Evolutionary conservation across 2,888 invertebrate genomes (phyloP).

Genomic region (Eucera pruinosa): DNA sequence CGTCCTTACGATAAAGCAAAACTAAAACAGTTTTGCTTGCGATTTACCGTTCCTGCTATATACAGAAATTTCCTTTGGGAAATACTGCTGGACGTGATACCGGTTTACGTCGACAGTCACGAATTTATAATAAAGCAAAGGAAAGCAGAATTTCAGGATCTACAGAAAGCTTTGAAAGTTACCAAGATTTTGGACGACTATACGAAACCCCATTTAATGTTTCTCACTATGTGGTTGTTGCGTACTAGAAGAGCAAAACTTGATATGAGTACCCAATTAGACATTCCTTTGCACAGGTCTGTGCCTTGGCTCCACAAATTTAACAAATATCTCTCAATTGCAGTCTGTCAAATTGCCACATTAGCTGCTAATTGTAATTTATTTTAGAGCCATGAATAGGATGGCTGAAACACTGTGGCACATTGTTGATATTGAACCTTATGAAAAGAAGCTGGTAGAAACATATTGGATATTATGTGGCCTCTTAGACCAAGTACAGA

Average conservation of each 20-base stretch:
- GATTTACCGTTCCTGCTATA: conserved; percentile 93
- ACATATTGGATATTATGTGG: conserved; percentile 93
- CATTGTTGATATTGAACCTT: conserved; percentile 88
- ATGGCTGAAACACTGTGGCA: conserved; percentile 88
- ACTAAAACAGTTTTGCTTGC: conserved; percentile 92
- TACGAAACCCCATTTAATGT: conserved; percentile 88
- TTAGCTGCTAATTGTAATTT: conserved; percentile 20
- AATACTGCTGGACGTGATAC: conserved; percentile 91
- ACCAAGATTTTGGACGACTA: conserved; percentile 88
- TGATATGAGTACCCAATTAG: conserved; percentile 79
- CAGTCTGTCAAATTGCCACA: background rate
- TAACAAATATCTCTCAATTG: too few species aligned
- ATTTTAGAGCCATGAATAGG: conserved; percentile 80
- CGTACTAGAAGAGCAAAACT: conserved; percentile 89
- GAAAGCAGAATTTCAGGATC: conserved; percentile 90
- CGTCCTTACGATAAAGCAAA: conserved; percentile 92
- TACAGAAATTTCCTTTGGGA: conserved; percentile 95
- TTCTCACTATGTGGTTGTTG: conserved; percentile 92
- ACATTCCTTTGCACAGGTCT: conserved; percentile 79
- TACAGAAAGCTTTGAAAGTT: conserved; percentile 89
- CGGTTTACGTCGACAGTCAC: conserved; percentile 91
- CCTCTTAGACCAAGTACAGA: conserved; percentile 89
- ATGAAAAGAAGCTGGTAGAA: conserved; percentile 86
- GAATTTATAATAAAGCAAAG: conserved; percentile 91
- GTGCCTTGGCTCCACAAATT: too few species aligned